Conservation (phyloP, 1,140 invertebrate genomes). For the Caenorhabditis elegans region DNA sequence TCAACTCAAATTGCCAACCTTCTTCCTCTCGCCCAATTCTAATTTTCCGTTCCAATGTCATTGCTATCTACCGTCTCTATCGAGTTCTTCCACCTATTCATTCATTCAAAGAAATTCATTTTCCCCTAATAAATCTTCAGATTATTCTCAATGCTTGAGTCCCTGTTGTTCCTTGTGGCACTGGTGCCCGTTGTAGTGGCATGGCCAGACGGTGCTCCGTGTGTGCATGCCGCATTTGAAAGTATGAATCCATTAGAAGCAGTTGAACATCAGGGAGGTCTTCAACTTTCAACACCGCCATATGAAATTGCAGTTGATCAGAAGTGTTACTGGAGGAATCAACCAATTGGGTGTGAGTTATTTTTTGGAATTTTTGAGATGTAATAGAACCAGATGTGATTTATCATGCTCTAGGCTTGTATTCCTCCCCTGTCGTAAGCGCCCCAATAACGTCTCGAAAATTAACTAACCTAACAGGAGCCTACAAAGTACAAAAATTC, state of each 20-base stretch:
- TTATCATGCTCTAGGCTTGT: too few relatives aligned
- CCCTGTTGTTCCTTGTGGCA: neutral
- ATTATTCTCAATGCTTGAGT: conserved; percentile 29
- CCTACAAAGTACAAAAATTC: too few relatives aligned
- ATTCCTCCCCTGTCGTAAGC: too few relatives aligned
- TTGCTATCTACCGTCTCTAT: neutral
- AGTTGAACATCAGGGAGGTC: conserved; percentile 64
- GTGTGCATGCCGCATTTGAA: conserved; percentile 58
- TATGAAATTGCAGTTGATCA: conserved; percentile 60
- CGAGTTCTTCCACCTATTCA: neutral
- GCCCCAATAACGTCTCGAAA: too few relatives aligned
- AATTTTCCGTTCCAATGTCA: conserved; percentile 18
- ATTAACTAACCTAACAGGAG: too few relatives aligned
- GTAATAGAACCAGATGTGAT: too few relatives aligned
- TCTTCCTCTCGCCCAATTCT: neutral
- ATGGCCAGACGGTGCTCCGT: conserved; percentile 65
- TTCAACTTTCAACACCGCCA: conserved; percentile 53
- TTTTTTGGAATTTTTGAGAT: neutral
- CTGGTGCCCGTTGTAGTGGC: neutral
- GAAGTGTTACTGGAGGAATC: conserved; percentile 60
- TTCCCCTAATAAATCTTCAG: neutral
- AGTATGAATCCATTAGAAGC: conserved; percentile 65
- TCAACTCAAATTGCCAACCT: neutral
- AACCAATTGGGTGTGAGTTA: conserved; percentile 58
- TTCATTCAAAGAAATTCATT: neutral